These are phyloP conservation scores for Teinopalpus imperialis DNA, from an alignment of 2,888 invertebrate species.

Conservation along the genomic window DNA sequence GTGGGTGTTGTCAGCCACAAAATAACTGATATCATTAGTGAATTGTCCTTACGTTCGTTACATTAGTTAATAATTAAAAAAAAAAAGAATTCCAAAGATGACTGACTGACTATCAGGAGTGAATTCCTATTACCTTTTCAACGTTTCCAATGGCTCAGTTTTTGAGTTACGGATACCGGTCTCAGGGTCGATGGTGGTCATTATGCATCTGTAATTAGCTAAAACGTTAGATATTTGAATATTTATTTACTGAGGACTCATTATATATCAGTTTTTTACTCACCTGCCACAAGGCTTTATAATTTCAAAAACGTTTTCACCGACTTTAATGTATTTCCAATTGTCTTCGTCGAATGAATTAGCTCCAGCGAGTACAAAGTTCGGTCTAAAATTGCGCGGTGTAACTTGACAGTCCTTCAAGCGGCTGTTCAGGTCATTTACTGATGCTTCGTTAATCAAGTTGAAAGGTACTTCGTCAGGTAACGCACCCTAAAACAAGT, in stretches of 20 bases:
- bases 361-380: slow-evolving; percentile 84
- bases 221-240: neutral
- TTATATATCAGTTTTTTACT: neutral
- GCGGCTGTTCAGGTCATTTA: slow-evolving; percentile 84
- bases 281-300: slow-evolving; percentile 85
- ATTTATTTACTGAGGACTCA: neutral
- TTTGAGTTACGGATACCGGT: slow-evolving; percentile 83
- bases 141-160: slow-evolving; percentile 84
- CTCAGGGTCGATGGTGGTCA: slow-evolving; percentile 86
- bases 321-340: slow-evolving; percentile 88
- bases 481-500: slow-evolving; percentile 78
- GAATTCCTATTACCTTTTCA: slow-evolving; percentile 85
- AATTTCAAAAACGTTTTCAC: slow-evolving; percentile 83
- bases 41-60: no score
- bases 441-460: slow-evolving; percentile 85
- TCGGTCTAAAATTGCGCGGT: slow-evolving; percentile 84
- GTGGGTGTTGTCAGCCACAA: no score
- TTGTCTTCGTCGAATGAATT: slow-evolving; percentile 85
- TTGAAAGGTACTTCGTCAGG: slow-evolving; percentile 86
- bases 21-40: no score
- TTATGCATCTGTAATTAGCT: slow-evolving; percentile 78
- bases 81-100: no score
- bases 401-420: slow-evolving; percentile 71
- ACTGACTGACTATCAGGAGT: no score
- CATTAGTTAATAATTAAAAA: no score